A percentile compares a stretch with the other conserved stretches of the same genome.
These are phyloP conservation scores for Sebastes vulpes DNA, from an alignment of 2,797 vertebrate genomes.

Conservation along the genomic window DNA sequence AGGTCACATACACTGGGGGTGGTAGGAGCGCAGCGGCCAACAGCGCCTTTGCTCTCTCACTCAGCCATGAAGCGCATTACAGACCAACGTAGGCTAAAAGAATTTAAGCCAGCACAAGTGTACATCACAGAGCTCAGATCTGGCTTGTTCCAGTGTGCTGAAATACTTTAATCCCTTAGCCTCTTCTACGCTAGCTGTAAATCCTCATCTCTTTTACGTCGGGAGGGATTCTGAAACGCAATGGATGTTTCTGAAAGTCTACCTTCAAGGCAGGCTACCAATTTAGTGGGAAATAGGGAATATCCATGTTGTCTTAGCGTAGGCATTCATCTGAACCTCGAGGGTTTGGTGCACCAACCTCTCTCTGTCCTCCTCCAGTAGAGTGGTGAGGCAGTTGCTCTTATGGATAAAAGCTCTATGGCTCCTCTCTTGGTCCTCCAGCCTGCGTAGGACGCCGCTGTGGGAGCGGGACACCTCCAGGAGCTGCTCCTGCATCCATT, in stretches of 20 bases:
- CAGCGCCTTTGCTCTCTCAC: conserved; percentile 40
- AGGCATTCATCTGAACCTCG: conserved; percentile 1
- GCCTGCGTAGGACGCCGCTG: conserved; percentile 81
- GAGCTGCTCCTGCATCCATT: conserved; percentile 89
- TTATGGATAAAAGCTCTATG: conserved; percentile 89
- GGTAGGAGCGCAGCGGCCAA: conserved; percentile 42
- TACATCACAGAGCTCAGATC: conserved; percentile 54
- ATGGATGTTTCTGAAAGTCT: conserved; percentile 29
- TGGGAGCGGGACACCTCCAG: conserved; percentile 88
- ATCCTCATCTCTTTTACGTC: conserved; percentile 51
- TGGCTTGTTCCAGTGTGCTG: conserved; percentile 42
- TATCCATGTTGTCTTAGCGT: conserved; percentile 35
- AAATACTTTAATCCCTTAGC: conserved; percentile 62
- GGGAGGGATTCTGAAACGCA: conserved; percentile 34
- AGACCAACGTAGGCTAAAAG: conserved; percentile 53
- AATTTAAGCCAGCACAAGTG: conserved; percentile 60
- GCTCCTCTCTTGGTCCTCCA: conserved; percentile 91
- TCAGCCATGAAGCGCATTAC: conserved; percentile 67
- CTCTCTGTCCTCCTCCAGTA: conserved; percentile 92
- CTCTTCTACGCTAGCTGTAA: conserved; percentile 42
- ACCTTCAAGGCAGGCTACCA: conserved; percentile 6
- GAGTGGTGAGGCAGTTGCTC: conserved; percentile 88
- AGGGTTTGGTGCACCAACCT: conserved; percentile 83
- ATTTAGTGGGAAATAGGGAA: conserved; percentile 22
- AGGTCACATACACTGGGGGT: conserved; percentile 59